Percentiles rank a stretch among this genome's conserved stretches.
Conservation (phyloP, 1,140 invertebrate genomes). For the Heterodera schachtii region DNA sequence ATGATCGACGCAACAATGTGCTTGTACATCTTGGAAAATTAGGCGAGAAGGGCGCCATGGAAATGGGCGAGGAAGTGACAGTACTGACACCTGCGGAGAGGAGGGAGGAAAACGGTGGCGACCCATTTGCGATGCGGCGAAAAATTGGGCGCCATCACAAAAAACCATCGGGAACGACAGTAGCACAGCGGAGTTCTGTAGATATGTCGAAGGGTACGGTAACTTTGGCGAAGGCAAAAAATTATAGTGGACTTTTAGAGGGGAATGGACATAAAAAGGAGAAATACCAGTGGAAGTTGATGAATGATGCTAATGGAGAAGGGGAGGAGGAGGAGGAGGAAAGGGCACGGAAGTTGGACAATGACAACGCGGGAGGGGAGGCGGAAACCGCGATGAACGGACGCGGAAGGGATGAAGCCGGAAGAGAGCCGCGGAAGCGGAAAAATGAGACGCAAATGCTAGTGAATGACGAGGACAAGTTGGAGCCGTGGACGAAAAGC, state of each 20-base stretch:
- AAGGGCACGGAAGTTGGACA: slow-evolving; percentile 10
- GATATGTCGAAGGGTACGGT: slow-evolving; percentile 2
- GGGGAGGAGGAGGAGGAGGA: slow-evolving; percentile 23
- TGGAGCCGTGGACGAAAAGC: too few species aligned
- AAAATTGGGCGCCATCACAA: not conserved
- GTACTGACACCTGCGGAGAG: not conserved
- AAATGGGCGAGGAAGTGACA: slow-evolving; percentile 8
- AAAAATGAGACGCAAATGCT: not conserved
- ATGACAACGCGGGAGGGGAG: not conserved
- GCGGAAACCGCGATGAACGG: not conserved
- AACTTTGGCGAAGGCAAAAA: not conserved
- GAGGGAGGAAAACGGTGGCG: not conserved
- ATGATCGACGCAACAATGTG: not conserved
- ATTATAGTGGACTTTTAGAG: not conserved
- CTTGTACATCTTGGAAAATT: not conserved
- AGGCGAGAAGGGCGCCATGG: not conserved
- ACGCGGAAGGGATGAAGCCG: not conserved
- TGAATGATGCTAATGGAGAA: too few species aligned
- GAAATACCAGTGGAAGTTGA: not conserved
- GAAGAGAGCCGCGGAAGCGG: not conserved
- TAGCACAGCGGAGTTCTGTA: not conserved
- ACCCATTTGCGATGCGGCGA: too few species aligned
- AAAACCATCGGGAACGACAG: not conserved
- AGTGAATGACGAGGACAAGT: too few species aligned
- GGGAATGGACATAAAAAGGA: slow-evolving; percentile 7